Base-by-base conservation (phyloP, 2,888 invertebrate species). In the Xiphydria camelus region DNA sequence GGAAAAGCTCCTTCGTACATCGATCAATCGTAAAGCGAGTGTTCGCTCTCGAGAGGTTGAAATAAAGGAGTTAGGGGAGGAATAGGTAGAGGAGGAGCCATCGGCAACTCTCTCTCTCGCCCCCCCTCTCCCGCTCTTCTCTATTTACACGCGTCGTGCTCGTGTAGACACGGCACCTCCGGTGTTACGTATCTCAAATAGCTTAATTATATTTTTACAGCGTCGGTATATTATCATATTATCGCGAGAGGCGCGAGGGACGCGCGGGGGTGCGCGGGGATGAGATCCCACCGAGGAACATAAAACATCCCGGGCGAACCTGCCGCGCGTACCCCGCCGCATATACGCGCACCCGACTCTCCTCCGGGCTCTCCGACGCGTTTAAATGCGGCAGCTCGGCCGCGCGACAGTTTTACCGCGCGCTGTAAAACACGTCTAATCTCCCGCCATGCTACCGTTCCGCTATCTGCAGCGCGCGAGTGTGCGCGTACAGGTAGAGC, bases 391-490 rank as follows among this genome's bases (percentile, higher is more conserved):
- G 22, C 60, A 60, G 63, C 61, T 57, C n/a, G n/a, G n/a, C 56
- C 58, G 55, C 61, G 64, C 62, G 74, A 73, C 73, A 70, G 68
- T 71, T 75, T 74, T 74, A 74, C 71, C 70, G 61, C 67, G 62
- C 51, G 73, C 62, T 72, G 72, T 74, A 75, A 74, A 75, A 73
- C 73, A 73, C 70, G 61, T 62, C 64, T 73, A 74, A 74, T 75
- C 73, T 73, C 72, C 61, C 54, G 62, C 52, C 64, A 62, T 61
- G 70, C 71, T 71, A 70, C 71, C 64, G 69, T 70, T 61, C 61
- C 64, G 61, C 66, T 68, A 68, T 68, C 66, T 68, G 42, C 50
- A 53, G 47, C 50, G 55, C 48, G 54, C 66, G 62, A 68, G 67
- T 69, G n/a, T n/a, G n/a, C n/a, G n/a, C n/a, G n/a, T n/a, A n/a